Evolutionary conservation across 2,888 invertebrate species (phyloP), one percentile per base, ranked within the genome.

Genomic region (Trissolcus japonicus): DNA sequence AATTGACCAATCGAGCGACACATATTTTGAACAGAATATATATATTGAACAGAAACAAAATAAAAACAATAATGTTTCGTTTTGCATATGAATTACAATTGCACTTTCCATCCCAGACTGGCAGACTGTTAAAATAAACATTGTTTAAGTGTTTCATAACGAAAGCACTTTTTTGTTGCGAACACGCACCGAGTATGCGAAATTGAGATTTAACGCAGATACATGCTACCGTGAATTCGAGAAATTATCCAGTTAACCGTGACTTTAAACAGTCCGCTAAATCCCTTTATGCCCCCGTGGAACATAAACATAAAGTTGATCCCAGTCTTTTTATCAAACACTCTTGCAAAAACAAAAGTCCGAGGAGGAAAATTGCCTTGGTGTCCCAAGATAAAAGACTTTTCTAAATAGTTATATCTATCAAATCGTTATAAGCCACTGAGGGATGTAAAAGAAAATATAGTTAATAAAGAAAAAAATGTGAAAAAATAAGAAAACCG

Each of bases 181-280:
- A 6, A 4, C 11, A 59, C 29, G 14, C 51, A 59, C 59, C 29
- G 43, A 16, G 51, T 53, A 25, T 25, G 17, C 41, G n/a, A 51
- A 57, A 40, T 59, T 16, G 35, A 60, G 65, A 66, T 66, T 66
- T 50, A 35, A 35, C 41, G 17, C 50, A 48, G 56, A 66, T 56
- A 50, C 50, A 14, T 17, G n/a, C 53, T 14, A 25, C 59, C 16
- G 17, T 25, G 53, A 43, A 56, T 40, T 67, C 43, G 25, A 59
- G 51, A 57, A 54, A 14, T 29, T 68, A 54, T 60, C 46, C 60
- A 60, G 67, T 54, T 68, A 68, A 54, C 59, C 60, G 35, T 29
- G 43, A 54, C 35, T 43, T 46, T 53, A 60, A 54, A 29, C 60
- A 68, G 60, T 41, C 59, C 43, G 53, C 25, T 67, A 67, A 67